Conservation (phyloP, 2,888 invertebrate genomes). For the Heliconius cydno region DNA sequence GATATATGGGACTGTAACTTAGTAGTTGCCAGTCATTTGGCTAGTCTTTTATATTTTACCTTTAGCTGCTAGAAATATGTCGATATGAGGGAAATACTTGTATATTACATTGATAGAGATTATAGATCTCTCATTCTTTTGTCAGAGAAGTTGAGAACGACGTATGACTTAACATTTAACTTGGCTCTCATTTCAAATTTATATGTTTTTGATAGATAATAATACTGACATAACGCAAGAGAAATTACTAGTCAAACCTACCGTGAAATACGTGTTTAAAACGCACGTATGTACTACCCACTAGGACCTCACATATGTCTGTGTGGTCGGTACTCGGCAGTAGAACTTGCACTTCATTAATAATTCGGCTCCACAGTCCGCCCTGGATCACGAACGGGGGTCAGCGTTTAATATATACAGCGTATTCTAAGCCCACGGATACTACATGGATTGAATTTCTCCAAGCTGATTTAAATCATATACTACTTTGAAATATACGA, state of each 20-base stretch:
- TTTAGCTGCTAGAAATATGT: background rate
- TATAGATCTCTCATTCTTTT: too few species aligned
- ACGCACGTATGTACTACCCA: conserved; percentile 28
- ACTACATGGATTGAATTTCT: conserved; percentile 12
- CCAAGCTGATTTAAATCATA: conserved; percentile 7
- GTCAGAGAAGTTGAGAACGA: too few species aligned
- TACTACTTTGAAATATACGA: background rate
- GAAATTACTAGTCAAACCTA: background rate
- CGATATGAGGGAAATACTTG: background rate
- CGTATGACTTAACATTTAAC: too few species aligned
- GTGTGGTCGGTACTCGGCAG: conserved; percentile 47
- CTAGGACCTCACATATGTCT: conserved; percentile 41
- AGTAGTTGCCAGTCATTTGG: background rate
- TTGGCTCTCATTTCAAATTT: too few species aligned
- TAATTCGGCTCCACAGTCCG: conserved; percentile 55
- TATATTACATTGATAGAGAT: background rate
- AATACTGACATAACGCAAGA: background rate
- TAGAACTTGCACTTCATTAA: conserved; percentile 57
- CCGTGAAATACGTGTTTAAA: too few species aligned
- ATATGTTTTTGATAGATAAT: background rate
- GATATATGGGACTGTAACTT: background rate
- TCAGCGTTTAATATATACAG: conserved; percentile 43
- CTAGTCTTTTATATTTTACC: background rate
- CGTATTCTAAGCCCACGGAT: conserved; percentile 23
- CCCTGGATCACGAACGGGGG: conserved; percentile 50